Base-by-base conservation (phyloP, 2,888 invertebrate genomes). In the Allacma fusca region DNA sequence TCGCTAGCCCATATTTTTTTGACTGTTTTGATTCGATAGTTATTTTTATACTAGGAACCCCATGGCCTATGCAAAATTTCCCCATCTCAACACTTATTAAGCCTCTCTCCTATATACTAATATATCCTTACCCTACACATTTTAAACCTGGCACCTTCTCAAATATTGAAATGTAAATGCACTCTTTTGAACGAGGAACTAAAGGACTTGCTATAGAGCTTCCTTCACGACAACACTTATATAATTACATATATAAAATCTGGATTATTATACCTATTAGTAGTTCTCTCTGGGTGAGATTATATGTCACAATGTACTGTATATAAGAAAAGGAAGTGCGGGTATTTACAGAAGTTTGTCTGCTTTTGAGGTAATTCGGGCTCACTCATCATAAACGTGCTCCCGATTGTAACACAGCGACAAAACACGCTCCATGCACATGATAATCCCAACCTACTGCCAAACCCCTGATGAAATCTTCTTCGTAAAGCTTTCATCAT, bases 161-260 rank as follows among this genome's bases (percentile, higher is more conserved):
- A 50, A 50, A 50, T 50, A n/a, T 19, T 50, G 50, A 50, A 50
- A 50, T 50, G 50, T 50, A 50, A 50, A 50, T 50, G 50, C 50
- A 50, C 50, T 50, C 50, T 50, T 50, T 13, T 50, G 50, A 50
- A 50, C 50, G 50, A 50, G 50, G 50, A 50, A 50, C 4, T 50
- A n/a, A 2, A 19, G 50, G 4, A 16, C 50, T 40, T 40, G 5
- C 13, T 40, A 5, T 40, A n/a, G 9, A 9, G 34, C 34, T 34
- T 34, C 19, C 50, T 50, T 50, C 7, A 50, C 5, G 19, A 16
- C 50, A n/a, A 9, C 9, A 34, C 34, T 34, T n/a, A n/a, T n/a
- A n/a, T n/a, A n/a, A n/a, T n/a, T n/a, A n/a, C n/a, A n/a, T 9
- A 40, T 40, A 40, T 13, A 40, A 40, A 5, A 9, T 13, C 40